Evolutionary conservation across 2,888 invertebrate genomes (phyloP).

Genomic region (Antheraea yamamai): DNA sequence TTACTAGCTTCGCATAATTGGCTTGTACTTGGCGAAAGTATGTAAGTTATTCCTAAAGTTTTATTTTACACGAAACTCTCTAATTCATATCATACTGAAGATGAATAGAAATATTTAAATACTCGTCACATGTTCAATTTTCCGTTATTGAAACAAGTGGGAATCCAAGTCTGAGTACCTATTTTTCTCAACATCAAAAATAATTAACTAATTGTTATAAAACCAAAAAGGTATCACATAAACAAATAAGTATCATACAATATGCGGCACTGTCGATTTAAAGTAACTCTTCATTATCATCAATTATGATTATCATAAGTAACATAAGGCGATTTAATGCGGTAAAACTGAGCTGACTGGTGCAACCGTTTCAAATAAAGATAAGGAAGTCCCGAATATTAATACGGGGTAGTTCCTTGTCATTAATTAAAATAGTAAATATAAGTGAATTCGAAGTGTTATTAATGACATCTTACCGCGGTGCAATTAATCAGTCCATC

Average conservation of each 20-base stretch:
- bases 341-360: not conserved
- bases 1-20: not conserved
- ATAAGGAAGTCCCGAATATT: not conserved
- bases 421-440: not conserved
- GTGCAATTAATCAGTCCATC: slow-evolving; percentile 72
- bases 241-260: not conserved
- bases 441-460: not conserved
- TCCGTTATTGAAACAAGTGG: not conserved
- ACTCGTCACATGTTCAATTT: not conserved
- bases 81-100: not conserved
- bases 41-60: not conserved
- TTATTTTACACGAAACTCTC: not conserved
- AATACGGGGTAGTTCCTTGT: not conserved
- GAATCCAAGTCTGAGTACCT: not conserved
- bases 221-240: not conserved
- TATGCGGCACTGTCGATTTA: not conserved
- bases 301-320: not conserved
- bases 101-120: not conserved
- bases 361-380: not conserved
- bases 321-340: not conserved
- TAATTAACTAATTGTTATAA: no score
- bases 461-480: slow-evolving; percentile 58
- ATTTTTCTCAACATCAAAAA: not conserved
- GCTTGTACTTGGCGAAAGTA: not conserved
- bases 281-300: not conserved